Evolutionary conservation across 1,140 invertebrate species (phyloP), one percentile per base, ranked within the genome.

Genomic region (Probaryconus sp.): DNA sequence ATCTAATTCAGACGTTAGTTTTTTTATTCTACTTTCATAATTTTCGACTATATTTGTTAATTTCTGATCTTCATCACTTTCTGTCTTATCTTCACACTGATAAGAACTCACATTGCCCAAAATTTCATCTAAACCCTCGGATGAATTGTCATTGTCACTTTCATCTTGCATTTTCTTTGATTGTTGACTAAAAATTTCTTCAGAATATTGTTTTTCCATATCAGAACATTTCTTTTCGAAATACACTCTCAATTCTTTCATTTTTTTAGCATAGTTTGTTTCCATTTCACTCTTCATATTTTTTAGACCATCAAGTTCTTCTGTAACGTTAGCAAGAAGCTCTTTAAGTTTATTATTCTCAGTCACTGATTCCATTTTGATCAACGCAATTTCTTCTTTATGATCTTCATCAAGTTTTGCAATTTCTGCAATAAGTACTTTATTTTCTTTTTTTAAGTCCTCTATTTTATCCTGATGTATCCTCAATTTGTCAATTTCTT

Each of bases 221-320:
- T 94, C 92, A 0, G 91, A 88, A 79, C 93, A 94, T 80, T 94
- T 94, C 79, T 92, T 89, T 65, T 94, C 93, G 78, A 94, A 95
- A 76, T 94, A 95, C 1, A 89, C 93, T 35, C 93, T 88, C 13
- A 94, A 76, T 68, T 94, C 92, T 79, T 94, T 93, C 90, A 94
- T 92, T 80, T 95, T 92, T 50, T 91, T 91, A 9, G 90, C 85
- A 81, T 94, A 92, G 65, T 91, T 91, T 5, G 78, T 78, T 50
- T 91, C 90, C 5, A 93, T 78, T 48, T 92, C 90, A 4, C 84
- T 78, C 64, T 87, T 88, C 6, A 92, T 55, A 24, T 88, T 86
- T 3, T 89, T 85, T 2, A 92, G 79, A 20, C 89, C 88, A 0
- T 80, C 84, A 58, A 88, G 87, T 3, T 88, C 84, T 78, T 88